phyloP scores from a whole-genome alignment of 2,888 invertebrate species.

The Parnassius smintheus region DNA sequence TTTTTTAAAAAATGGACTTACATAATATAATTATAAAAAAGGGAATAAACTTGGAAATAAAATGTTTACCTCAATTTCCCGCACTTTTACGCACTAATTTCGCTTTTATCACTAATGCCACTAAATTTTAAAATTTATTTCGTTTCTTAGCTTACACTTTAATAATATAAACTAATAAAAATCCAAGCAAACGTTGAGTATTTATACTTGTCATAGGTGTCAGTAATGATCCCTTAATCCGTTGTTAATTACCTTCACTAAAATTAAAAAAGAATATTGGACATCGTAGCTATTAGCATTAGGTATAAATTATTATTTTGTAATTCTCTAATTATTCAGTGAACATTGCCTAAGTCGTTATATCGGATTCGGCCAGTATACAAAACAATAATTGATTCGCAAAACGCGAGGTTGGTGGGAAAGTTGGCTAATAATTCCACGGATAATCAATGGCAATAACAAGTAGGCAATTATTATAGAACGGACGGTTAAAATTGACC shows the following conservation, averaged over 20 bases:
- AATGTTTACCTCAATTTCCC: too few species aligned
- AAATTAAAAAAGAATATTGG: too few species aligned
- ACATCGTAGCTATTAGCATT: neutral
- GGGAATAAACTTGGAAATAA: too few species aligned
- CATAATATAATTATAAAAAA: too few species aligned
- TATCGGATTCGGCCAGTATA: conserved; percentile 25
- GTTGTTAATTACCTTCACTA: too few species aligned
- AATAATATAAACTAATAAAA: neutral
- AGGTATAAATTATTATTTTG: conserved; percentile 3
- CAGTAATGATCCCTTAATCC: neutral
- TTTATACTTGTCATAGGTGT: neutral
- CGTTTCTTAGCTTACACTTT: neutral
- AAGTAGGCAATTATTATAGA: conserved; percentile 44
- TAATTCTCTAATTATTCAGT: conserved; percentile 18
- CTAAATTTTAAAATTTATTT: too few species aligned
- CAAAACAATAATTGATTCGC: conserved; percentile 9
- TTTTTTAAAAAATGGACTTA: too few species aligned
- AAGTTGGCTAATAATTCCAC: conserved; percentile 51
- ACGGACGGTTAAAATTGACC: conserved; percentile 49
- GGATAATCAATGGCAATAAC: conserved; percentile 49
- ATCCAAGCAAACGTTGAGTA: neutral
- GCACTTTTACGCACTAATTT: too few species aligned
- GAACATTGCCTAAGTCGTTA: conserved; percentile 3
- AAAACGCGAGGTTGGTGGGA: conserved; percentile 44
- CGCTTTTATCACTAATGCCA: too few species aligned